A percentile compares a stretch with the other conserved stretches of the same genome.
Evolutionary conservation across 2,113 vertebrate species (phyloP).

Genomic region (Herpailurus yagouaroundi): DNA sequence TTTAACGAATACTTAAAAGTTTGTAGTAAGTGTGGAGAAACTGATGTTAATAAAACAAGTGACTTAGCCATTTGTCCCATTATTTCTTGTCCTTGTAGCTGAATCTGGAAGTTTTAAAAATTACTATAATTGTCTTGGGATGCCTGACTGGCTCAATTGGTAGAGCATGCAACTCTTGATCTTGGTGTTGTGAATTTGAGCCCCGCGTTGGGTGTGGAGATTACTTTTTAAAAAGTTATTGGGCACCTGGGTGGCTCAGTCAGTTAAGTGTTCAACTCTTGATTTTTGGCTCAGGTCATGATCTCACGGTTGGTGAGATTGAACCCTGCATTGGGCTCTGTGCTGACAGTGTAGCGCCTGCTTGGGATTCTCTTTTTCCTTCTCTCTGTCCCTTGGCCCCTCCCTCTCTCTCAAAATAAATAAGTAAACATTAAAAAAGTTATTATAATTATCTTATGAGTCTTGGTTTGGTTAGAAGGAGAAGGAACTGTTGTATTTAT

Average conservation of each 20-base stretch:
- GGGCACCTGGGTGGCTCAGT: no score
- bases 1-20: constrained; percentile 29
- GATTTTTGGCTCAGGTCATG: no score
- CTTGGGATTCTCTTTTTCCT: no score
- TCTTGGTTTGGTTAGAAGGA: background rate
- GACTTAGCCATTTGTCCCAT: background rate
- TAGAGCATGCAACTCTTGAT: background rate
- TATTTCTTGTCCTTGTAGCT: background rate
- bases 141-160: background rate
- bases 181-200: background rate
- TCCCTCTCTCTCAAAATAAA: no score
- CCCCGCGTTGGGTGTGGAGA: background rate
- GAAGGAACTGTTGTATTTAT: background rate
- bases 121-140: background rate
- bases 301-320: no score
- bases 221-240: background rate
- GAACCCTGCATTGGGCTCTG: no score
- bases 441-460: background rate
- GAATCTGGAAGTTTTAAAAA: constrained; percentile 23
- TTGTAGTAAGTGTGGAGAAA: background rate
- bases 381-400: no score
- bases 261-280: no score
- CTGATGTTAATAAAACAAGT: background rate
- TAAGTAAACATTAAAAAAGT: background rate
- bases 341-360: no score